Evolutionary conservation across 2,113 vertebrate genomes (phyloP), one percentile per base, ranked within the genome.

Genomic region (Gorsachius goisagi): DNA sequence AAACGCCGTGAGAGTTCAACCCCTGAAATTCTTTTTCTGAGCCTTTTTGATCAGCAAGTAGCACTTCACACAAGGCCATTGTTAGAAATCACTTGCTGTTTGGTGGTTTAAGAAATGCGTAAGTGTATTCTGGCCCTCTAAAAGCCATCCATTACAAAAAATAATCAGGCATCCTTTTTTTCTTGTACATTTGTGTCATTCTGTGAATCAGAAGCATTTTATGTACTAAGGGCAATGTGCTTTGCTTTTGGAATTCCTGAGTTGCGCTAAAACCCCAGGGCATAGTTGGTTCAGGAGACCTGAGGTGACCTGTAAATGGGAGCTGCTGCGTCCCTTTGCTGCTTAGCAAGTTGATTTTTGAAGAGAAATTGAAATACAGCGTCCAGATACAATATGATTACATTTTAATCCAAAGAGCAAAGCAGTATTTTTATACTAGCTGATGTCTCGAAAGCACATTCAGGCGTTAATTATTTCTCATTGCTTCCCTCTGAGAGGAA

Each of bases 1-100:
- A 95, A 93, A 73, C 15, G 1, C 90, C 14, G 88, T 27, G 81
- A 69, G 73, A 89, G 76, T 44, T 95, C 88, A 86, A 39, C 56
- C 76, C 68, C 88, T 79, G 84, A 53, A 88, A 87, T 73, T 82
- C 91, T 84, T 92, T 66, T 66, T 63, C 58, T 7, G 41, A 69
- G 58, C 28, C 77, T 92, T 88, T 93, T 71, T 90, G 90, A 55
- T 63, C 63, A 88, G 86, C 56, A 56, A 77, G 85, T 64, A 90
- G 83, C 88, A 79, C 93, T 96, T 96, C 95, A 89, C 95, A 95
- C 94, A 88, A 88, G 89, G 28, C 94, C 91, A 92, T 97, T 97
- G 93, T 97, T 89, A 68, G 60, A 82, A 89, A 80, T 56, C 91
- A 89, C 96, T 88, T 62, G 77, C 81, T 95, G 55, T 89, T 90